Percentiles rank a stretch among this genome's conserved stretches.
Conservation (phyloP, 2,888 invertebrate species). For the Temnothorax unifasciatus region DNA sequence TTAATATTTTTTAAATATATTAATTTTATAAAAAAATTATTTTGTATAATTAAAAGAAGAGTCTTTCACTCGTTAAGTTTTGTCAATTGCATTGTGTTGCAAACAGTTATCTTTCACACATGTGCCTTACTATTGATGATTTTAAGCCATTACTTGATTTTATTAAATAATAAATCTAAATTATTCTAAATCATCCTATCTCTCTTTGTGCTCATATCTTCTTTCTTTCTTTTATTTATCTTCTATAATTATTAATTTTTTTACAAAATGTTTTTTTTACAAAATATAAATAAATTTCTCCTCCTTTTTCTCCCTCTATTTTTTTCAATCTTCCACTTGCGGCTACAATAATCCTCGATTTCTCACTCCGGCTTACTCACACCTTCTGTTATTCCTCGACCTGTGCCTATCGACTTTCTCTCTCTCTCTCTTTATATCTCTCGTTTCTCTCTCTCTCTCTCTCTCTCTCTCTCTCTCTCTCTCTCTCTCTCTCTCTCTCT, state of each 20-base stretch:
- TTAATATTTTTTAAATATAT: not conserved
- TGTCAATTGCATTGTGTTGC: not conserved
- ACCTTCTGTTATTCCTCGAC: slow-evolving; percentile 41
- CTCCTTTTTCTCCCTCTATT: slow-evolving; percentile 28
- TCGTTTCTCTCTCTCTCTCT: slow-evolving; percentile 41
- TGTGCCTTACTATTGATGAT: too few species aligned
- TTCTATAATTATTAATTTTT: too few species aligned
- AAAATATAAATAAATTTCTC: slow-evolving; percentile 12
- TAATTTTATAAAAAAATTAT: not conserved
- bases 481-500: slow-evolving; percentile 38
- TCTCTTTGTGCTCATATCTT: too few species aligned
- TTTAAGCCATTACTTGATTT: too few species aligned
- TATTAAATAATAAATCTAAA: too few species aligned
- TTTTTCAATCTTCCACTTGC: slow-evolving; percentile 36
- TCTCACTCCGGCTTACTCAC: slow-evolving; percentile 49
- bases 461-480: not conserved
- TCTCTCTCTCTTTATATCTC: not conserved
- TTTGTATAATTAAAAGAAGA: not conserved
- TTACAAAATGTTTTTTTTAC: too few species aligned
- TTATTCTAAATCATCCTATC: too few species aligned
- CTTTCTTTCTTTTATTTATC: too few species aligned
- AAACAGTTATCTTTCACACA: not conserved
- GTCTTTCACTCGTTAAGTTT: not conserved
- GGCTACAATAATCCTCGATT: slow-evolving; percentile 52
- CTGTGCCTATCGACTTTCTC: slow-evolving; percentile 2